Evolutionary conservation across 2,888 invertebrate genomes (phyloP).

Genomic region (Pyrrhosoma nymphula): DNA sequence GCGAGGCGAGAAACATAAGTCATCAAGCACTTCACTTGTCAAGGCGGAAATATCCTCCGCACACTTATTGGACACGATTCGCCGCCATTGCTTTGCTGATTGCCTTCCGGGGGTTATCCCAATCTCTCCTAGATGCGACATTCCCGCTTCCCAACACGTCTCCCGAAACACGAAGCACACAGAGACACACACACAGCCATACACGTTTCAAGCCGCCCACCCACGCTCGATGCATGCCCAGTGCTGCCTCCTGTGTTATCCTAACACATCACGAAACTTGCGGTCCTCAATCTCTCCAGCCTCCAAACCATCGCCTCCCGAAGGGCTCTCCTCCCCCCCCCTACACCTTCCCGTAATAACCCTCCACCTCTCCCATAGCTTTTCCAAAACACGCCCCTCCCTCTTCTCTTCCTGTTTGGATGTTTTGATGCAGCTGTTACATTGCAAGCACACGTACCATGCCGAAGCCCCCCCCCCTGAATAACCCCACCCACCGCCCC

Average conservation of each 20-base stretch:
- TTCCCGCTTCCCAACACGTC: background rate
- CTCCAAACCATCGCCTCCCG: background rate
- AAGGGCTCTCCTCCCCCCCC: background rate
- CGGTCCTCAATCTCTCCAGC: slow-evolving; percentile 38
- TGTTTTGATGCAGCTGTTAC: slow-evolving; percentile 67
- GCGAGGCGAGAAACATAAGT: slow-evolving; percentile 53
- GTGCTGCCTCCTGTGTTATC: background rate
- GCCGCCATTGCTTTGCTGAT: slow-evolving; percentile 60
- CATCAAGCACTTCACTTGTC: slow-evolving; percentile 64
- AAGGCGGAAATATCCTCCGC: slow-evolving; percentile 25
- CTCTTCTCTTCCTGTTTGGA: slow-evolving; percentile 2
- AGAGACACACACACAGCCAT: background rate
- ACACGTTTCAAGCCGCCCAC: background rate
- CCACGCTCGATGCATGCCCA: slow-evolving; percentile 2
- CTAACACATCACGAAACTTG: slow-evolving; percentile 55
- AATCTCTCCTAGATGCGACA: slow-evolving; percentile 28
- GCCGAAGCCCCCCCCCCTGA: background rate
- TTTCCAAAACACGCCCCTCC: background rate
- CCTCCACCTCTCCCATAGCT: background rate
- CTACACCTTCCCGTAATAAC: slow-evolving; percentile 6
- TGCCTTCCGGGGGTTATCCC: slow-evolving; percentile 53
- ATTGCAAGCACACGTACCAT: slow-evolving; percentile 57
- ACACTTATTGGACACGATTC: slow-evolving; percentile 55
- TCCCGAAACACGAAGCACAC: background rate
- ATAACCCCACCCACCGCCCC: background rate